Base-by-base conservation (phyloP, 2,888 invertebrate genomes). In the Allacma fusca region DNA sequence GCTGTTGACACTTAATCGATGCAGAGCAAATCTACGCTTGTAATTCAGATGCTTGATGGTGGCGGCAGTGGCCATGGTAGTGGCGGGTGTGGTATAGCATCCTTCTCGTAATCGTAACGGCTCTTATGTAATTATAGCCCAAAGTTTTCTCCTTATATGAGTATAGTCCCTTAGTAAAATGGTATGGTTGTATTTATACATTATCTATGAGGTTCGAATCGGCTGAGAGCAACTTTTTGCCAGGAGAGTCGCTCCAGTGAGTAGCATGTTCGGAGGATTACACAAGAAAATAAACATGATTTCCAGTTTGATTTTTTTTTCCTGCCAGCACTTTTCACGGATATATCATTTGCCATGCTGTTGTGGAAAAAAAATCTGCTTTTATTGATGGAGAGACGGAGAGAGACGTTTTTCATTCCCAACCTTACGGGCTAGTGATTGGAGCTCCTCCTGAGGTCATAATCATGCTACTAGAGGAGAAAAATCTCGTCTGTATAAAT, bases 1-100 rank as follows among this genome's bases (percentile, higher is more conserved):
- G 71, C 75, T 34, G 12, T 50, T 75, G 79, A 79, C 79, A 79
- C 73, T 73, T 79, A 79, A 79, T 79, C 79, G 79, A 79, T 76
- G 72, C 21, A 28, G 23, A 43, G 71, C 40, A 72, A 78, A 78
- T 78, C 72, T 72, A 77, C 29, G 70, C 70, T 65, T 50, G 71
- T 62, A 64, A 44, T 68, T 77, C 50, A 65, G 65, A 67, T 71
- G 64, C 64, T 23, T 64, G 76, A 71, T 76, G n/a, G 62, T 59
- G n/a, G 19, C 59, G 59, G 59, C 59, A 59, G 59, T 59, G 59
- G 26, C 24, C 4, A 24, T 62, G 62, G 62, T 23, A 26, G 50
- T 50, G 50, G 50, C 50, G 50, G 50, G 50, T 50, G 50, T 1
- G 50, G 19, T 50, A 16, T n/a, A 50, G 19, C 16, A 50, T n/a